Evolutionary conservation across 2,888 invertebrate genomes (phyloP), one percentile per base, ranked within the genome.

Genomic region (Drosophila suboccidentalis): DNA sequence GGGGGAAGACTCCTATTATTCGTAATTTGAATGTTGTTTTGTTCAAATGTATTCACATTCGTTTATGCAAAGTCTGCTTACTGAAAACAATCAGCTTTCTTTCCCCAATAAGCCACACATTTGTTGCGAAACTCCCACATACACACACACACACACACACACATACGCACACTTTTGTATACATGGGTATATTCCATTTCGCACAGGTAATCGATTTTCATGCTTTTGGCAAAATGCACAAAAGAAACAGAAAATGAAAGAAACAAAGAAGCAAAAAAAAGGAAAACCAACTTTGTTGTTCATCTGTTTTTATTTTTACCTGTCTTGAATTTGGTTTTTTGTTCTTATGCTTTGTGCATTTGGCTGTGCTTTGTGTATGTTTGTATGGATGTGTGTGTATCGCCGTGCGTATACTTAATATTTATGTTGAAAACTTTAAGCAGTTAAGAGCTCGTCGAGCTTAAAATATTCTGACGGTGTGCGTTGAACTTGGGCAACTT

Each of bases 391-490:
- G 46, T 38, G 41, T 60, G 58, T 63, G 75, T 64, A 62, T 43
- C 66, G 53, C 43, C 49, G 15, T 54, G 73, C 80, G 86, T 84
- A 82, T 86, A 88, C 84, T 83, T 86, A 76, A 88, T 84, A 86
- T 84, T 88, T 86, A 80, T 83, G 84, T 83, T 84, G 83, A 84
- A 84, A 84, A 84, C 84, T 84, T 84, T 83, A 84, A 88, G 88
- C 84, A 83, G 86, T 88, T 83, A 78, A 83, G 86, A 88, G 78
- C 86, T 87, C 80, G 67, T 68, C 71, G 70, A 67, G 86, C 88
- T 88, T 86, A 86, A 84, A 86, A 84, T 84, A 84, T 84, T 84
- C 84, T 60, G 65, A 32, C 63, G 71, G 78, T 86, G 84, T 86
- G 66, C 83, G 41, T 19, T 54, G 67, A 75, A 83, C 70, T 84